Evolutionary conservation across 2,113 vertebrate genomes (phyloP).

Genomic region (Ceuthmochares aereus): DNA sequence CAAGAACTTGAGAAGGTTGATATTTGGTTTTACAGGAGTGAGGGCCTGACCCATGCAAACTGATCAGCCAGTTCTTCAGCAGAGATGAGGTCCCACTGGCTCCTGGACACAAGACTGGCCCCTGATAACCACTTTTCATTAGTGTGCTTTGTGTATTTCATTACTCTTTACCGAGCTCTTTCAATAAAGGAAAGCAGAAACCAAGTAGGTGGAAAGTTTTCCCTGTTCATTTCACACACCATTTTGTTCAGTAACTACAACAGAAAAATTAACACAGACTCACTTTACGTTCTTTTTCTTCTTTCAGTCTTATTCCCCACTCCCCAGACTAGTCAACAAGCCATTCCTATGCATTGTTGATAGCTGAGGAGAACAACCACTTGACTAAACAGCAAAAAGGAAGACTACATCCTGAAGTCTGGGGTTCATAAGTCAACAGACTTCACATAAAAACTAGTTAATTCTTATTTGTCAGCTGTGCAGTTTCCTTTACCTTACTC

Average conservation of each 20-base stretch:
- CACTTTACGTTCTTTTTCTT: not conserved
- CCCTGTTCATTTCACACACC: not conserved
- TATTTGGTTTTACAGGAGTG: not conserved
- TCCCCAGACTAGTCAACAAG: not conserved
- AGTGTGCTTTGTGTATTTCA: not conserved
- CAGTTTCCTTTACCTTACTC: not conserved
- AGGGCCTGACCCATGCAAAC: not conserved
- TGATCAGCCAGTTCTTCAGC: not conserved
- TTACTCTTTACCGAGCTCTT: not conserved
- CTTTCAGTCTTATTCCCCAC: not conserved
- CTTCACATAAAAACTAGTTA: not conserved
- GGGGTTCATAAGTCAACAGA: not conserved
- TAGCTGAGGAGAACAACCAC: not conserved
- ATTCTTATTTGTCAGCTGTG: not conserved
- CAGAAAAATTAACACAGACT: not conserved
- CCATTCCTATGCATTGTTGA: rapidly evolving
- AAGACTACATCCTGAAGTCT: not conserved
- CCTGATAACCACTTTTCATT: not conserved
- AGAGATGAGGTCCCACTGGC: not conserved
- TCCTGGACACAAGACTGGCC: not conserved
- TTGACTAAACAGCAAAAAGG: not conserved
- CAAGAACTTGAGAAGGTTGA: not conserved
- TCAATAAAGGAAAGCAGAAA: not conserved
- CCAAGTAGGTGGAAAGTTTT: not conserved
- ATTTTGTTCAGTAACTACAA: not conserved